Percentiles rank a stretch among this genome's conserved stretches.
These are phyloP conservation scores for Tinea semifulvella DNA, from an alignment of 2,888 invertebrate genomes.

Conservation along the genomic window DNA sequence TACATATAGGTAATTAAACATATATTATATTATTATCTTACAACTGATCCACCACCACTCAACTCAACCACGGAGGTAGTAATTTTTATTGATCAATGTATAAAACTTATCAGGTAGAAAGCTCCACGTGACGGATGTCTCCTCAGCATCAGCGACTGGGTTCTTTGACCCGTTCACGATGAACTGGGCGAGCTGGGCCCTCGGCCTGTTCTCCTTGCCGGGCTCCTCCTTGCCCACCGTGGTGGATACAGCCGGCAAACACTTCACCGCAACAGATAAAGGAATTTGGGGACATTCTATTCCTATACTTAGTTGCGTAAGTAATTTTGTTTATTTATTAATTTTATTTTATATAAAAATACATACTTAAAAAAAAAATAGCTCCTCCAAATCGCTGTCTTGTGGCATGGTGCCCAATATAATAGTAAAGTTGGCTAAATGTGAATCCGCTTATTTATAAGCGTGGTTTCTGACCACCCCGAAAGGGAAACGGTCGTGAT, in stretches of 20 bases:
- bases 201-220: constrained; percentile 78
- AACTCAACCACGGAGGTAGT: too few species aligned
- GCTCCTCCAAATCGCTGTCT: too few species aligned
- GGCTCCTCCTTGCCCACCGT: constrained; percentile 79
- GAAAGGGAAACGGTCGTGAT: too few species aligned
- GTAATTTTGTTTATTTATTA: constrained; percentile 30
- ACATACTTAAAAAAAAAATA: too few species aligned
- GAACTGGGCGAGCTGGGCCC: constrained; percentile 82
- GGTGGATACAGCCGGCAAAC: constrained; percentile 77
- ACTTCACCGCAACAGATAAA: constrained; percentile 73
- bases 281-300: constrained; percentile 79
- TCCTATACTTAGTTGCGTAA: constrained; percentile 81
- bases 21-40: too few species aligned
- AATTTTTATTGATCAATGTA: too few species aligned
- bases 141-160: constrained; percentile 90
- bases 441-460: too few species aligned
- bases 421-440: too few species aligned
- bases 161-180: constrained; percentile 92
- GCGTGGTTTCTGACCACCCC: too few species aligned
- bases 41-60: too few species aligned
- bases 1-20: too few species aligned
- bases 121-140: constrained; percentile 86
- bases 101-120: constrained; percentile 50
- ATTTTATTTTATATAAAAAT: not conserved
- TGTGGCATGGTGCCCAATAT: too few species aligned